phyloP scores from a whole-genome alignment of 2,113 vertebrate genomes.

The Cyprinodon tularosa region DNA sequence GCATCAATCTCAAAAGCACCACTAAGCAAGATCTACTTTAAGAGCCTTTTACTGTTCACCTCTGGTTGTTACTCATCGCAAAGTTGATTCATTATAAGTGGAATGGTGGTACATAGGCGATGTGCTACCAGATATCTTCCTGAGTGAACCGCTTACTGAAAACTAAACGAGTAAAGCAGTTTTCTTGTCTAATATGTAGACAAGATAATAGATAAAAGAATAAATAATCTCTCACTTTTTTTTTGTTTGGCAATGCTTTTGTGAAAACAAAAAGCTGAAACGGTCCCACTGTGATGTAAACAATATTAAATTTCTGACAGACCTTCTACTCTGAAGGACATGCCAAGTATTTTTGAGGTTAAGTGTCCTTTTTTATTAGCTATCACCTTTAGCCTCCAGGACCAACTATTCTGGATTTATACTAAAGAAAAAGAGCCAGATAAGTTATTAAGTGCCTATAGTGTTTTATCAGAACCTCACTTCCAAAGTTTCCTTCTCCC shows the following conservation, averaged over 20 bases:
- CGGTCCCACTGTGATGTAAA: too few species aligned
- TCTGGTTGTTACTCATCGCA: not conserved
- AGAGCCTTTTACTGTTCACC: not conserved
- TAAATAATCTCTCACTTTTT: too few species aligned
- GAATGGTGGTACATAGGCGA: not conserved
- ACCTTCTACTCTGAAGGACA: too few species aligned
- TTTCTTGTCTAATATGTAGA: not conserved
- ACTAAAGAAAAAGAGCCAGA: not conserved
- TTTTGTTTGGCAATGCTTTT: too few species aligned
- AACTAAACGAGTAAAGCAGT: not conserved
- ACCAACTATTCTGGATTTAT: not conserved
- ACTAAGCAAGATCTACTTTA: not conserved
- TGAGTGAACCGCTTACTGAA: not conserved
- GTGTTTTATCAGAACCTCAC: not conserved
- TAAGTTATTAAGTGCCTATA: not conserved
- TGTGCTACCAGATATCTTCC: not conserved
- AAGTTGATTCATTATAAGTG: not conserved
- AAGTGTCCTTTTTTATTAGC: not conserved
- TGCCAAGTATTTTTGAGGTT: not conserved
- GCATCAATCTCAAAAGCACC: not conserved
- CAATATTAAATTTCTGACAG: too few species aligned
- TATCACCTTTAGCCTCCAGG: too few species aligned
- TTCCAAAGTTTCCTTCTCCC: not conserved
- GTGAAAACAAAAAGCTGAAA: too few species aligned
- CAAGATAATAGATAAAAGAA: too few species aligned